phyloP scores from a whole-genome alignment of 2,888 invertebrate genomes.

The Pyrgus malvae region DNA sequence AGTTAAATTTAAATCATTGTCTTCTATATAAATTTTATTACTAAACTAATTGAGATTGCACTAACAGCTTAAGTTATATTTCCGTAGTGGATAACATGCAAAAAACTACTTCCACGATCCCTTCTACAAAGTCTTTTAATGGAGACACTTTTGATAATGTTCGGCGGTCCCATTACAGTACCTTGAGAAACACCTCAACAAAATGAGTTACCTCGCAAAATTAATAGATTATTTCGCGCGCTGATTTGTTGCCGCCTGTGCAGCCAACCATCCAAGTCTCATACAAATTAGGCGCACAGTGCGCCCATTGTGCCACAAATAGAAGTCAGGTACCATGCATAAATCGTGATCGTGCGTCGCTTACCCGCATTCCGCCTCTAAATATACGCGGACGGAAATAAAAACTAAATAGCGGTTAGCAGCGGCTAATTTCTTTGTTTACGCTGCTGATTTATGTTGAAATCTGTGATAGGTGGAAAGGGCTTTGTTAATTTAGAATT shows the following conservation, averaged over 20 bases:
- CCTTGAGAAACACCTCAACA: neutral
- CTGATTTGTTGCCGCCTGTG: conserved; percentile 8
- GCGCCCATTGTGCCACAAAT: conserved; percentile 45
- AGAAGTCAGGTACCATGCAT: conserved; percentile 53
- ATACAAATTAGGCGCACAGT: conserved; percentile 38
- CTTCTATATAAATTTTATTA: too few relatives aligned
- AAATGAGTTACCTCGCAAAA: neutral
- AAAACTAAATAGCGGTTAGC: conserved; percentile 39
- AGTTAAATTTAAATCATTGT: too few relatives aligned
- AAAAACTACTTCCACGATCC: too few relatives aligned
- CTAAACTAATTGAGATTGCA: too few relatives aligned
- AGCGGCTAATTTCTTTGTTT: conserved; percentile 37
- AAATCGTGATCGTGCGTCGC: conserved; percentile 45
- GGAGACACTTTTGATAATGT: too few relatives aligned
- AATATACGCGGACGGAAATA: conserved; percentile 48
- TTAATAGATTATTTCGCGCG: conserved; percentile 6
- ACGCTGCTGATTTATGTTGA: conserved; percentile 25
- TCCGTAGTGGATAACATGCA: too few relatives aligned
- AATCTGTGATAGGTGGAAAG: neutral
- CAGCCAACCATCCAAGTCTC: conserved; percentile 26
- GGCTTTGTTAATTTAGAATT: conserved; percentile 13
- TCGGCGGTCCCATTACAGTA: neutral
- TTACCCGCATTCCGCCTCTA: conserved; percentile 54
- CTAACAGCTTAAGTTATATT: too few relatives aligned
- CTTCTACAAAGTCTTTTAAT: too few relatives aligned